phyloP scores from a whole-genome alignment of 2,113 vertebrate species.

The Argyrosomus japonicus region DNA sequence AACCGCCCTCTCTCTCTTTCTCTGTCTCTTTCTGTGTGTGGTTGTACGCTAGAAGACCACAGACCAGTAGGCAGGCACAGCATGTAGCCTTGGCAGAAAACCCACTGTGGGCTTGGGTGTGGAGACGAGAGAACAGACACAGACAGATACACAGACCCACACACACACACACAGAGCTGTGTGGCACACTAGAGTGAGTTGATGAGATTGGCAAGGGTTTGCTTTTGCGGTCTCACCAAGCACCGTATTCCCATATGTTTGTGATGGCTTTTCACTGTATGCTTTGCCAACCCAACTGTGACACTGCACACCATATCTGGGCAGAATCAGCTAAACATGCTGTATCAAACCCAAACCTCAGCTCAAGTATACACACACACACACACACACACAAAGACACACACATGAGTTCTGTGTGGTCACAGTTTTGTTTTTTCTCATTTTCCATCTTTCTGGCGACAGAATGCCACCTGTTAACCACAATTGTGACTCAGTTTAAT shows the following conservation, averaged over 20 bases:
- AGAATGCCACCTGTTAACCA: conserved; percentile 43
- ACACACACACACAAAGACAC: conserved; percentile 9
- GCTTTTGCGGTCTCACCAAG: conserved; percentile 57
- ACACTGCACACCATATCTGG: conserved; percentile 47
- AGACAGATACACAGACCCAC: conserved; percentile 25
- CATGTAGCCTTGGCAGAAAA: conserved; percentile 70
- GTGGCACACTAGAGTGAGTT: conserved; percentile 53
- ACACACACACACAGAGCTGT: conserved; percentile 43
- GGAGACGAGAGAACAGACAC: conserved; percentile 37
- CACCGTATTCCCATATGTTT: conserved; percentile 70
- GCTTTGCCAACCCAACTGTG: conserved; percentile 62
- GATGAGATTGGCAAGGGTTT: conserved; percentile 70
- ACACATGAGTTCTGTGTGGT: background rate
- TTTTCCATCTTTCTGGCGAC: background rate
- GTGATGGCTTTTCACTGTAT: conserved; percentile 57
- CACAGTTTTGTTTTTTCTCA: background rate
- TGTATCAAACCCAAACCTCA: conserved; percentile 50
- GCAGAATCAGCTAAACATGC: conserved; percentile 48
- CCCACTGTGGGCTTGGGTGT: conserved; percentile 65
- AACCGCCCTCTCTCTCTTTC: conserved; percentile 60
- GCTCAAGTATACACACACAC: conserved; percentile 9
- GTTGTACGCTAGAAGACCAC: conserved; percentile 59
- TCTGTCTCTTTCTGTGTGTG: conserved; percentile 23
- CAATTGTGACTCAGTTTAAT: background rate
- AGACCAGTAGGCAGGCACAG: conserved; percentile 65